phyloP scores from a whole-genome alignment of 2,113 vertebrate species.

The Cavia porcellus region DNA sequence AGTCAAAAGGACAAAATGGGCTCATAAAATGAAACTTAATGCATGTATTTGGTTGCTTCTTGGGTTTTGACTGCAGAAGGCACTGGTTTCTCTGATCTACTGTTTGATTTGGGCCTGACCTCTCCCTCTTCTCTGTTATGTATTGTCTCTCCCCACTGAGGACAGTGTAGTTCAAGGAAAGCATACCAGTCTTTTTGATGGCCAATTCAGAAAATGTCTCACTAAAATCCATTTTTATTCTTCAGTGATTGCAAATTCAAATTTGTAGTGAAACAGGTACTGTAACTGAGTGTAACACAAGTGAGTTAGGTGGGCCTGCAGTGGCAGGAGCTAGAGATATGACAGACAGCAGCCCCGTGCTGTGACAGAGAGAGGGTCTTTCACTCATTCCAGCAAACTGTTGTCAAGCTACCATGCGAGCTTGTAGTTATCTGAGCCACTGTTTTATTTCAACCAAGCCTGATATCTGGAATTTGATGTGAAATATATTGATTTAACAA shows the following conservation, averaged over 20 bases:
- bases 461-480: neutral
- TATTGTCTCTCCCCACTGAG: neutral
- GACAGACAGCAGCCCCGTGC: neutral
- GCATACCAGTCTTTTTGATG: neutral
- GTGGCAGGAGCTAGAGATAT: neutral
- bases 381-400: neutral
- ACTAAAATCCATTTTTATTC: neutral
- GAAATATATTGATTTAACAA: slow-evolving; percentile 16
- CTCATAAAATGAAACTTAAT: neutral
- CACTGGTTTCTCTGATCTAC: neutral
- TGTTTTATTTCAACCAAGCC: neutral
- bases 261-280: neutral
- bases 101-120: neutral
- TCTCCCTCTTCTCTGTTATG: neutral
- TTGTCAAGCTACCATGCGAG: neutral
- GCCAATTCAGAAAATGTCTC: neutral
- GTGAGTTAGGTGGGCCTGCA: neutral
- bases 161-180: neutral
- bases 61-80: neutral
- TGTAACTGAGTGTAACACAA: neutral
- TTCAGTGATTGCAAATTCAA: neutral
- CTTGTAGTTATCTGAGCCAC: neutral
- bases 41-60: neutral
- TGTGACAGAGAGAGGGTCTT: neutral
- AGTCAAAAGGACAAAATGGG: neutral